Evolutionary conservation across 2,888 invertebrate genomes (phyloP), one percentile per base, ranked within the genome.

Genomic region (Adelognathus sp.): DNA sequence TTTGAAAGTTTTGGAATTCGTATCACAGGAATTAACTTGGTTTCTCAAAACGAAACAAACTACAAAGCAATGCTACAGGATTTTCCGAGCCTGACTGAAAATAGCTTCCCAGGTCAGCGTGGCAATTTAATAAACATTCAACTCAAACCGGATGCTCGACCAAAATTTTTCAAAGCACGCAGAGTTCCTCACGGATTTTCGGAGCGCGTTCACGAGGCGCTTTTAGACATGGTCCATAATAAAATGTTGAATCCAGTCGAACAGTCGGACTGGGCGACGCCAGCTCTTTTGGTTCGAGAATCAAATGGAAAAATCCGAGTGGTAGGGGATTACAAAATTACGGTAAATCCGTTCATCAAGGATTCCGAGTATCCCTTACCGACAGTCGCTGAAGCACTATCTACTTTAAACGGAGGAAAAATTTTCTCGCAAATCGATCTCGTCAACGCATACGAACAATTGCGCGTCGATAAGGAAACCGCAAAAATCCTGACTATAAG

Each of bases 291-390:
- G 36, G 76, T 82, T 18, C 44, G 56, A 14, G 82, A 80, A 71
- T 29, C 46, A 18, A 73, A 76, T 58, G 78, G 70, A 24, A 54
- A 44, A 27, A 66, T 79, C 14, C 70, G 77, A 67, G 67, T 84
- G 33, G 81, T 78, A 71, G 83, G 83, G 41, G 81, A 83, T 64
- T 84, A 79, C 52, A 81, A 76, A 44, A 72, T 74, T 27, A 84
- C 86, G 14, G 74, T 87, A 6, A 88, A 86, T 66, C 86, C 82
- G 4, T 73, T 81, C 21, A 46, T 86, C 21, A 78, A 85, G 44
- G 80, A 85, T 39, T 85, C 87, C n/a, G 80, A 85, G 67, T 83
- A 84, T 63, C 83, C 82, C 14, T 70, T 85, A 29, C 84, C 83
- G n/a, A 81, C 75, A 41, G 73, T 82, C 29, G 80, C 74, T 33